phyloP scores from a whole-genome alignment of 2,797 vertebrate genomes.

The Molossus alvarezi region DNA sequence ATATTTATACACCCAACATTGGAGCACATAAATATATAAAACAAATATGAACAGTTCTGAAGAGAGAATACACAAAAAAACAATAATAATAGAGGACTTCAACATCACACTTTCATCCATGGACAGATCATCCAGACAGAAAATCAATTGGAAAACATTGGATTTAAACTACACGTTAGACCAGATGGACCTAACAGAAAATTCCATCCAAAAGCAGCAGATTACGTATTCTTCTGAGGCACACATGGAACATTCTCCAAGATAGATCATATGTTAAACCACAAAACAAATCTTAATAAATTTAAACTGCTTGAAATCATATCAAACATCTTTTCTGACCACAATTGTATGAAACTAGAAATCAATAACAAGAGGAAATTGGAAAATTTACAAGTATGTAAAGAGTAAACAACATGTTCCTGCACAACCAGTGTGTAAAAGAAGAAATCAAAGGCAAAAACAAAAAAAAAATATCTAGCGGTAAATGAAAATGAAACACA shows the following conservation, averaged over 20 bases:
- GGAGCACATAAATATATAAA: constrained; percentile 33
- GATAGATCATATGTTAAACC: constrained; percentile 12
- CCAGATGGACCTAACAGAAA: constrained; percentile 39
- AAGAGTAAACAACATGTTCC: not conserved
- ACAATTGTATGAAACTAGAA: not conserved
- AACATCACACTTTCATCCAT: not conserved
- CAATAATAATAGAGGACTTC: not conserved
- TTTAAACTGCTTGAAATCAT: constrained; percentile 50
- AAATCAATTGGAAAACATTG: constrained; percentile 43
- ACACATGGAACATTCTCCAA: constrained; percentile 35
- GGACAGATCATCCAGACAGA: constrained; percentile 13
- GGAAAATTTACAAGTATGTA: constrained; percentile 22
- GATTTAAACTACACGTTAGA: constrained; percentile 1
- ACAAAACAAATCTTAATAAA: constrained; percentile 52
- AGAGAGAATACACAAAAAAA: not conserved
- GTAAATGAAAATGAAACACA: not conserved
- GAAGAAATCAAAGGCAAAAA: not conserved
- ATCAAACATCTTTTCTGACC: not conserved
- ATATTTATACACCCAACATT: not conserved
- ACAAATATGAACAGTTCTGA: constrained; percentile 21
- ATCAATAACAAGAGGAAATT: not conserved
- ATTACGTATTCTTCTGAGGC: constrained; percentile 13
- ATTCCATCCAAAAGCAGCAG: not conserved
- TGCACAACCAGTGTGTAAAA: not conserved
- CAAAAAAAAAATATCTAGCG: not conserved